Evolutionary conservation across 2,888 invertebrate genomes (phyloP).

Genomic region (Scrobipalpa atriplicella): DNA sequence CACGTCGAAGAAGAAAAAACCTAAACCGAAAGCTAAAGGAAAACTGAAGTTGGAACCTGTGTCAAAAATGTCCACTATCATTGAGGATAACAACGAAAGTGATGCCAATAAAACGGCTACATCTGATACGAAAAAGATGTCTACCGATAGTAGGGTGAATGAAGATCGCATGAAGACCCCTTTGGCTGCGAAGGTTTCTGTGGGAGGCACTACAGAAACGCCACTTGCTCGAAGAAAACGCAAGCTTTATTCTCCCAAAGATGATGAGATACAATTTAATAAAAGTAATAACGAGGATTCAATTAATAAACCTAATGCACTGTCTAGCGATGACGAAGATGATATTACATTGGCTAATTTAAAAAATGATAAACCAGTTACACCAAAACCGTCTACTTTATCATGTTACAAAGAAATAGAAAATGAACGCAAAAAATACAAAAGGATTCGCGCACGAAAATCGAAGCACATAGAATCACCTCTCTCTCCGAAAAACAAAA

Average conservation of each 20-base stretch:
- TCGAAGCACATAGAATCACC: constrained; percentile 37
- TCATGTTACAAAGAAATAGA: constrained; percentile 64
- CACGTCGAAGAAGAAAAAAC: constrained; percentile 38
- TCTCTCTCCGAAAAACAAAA: constrained; percentile 55
- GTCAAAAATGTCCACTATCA: constrained; percentile 52
- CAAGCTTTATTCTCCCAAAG: constrained; percentile 70
- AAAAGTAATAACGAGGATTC: constrained; percentile 6
- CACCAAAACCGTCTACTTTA: constrained; percentile 44
- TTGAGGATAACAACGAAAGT: constrained; percentile 44
- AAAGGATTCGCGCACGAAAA: constrained; percentile 45
- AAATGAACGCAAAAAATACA: constrained; percentile 50
- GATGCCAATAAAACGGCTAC: constrained; percentile 28
- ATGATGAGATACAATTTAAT: constrained; percentile 42
- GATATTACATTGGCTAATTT: constrained; percentile 39
- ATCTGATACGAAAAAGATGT: constrained; percentile 24
- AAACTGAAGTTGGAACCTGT: constrained; percentile 38
- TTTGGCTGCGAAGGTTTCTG: not conserved
- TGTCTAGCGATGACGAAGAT: constrained; percentile 35
- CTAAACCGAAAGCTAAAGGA: constrained; percentile 37
- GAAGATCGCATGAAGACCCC: not conserved
- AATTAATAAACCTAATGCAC: constrained; percentile 19
- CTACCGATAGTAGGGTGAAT: not conserved
- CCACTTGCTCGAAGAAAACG: constrained; percentile 53
- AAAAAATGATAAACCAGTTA: constrained; percentile 40
- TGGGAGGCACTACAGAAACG: constrained; percentile 26